Base-by-base conservation (phyloP, 2,113 vertebrate species). In the Nothocercus nigrocapillus region DNA sequence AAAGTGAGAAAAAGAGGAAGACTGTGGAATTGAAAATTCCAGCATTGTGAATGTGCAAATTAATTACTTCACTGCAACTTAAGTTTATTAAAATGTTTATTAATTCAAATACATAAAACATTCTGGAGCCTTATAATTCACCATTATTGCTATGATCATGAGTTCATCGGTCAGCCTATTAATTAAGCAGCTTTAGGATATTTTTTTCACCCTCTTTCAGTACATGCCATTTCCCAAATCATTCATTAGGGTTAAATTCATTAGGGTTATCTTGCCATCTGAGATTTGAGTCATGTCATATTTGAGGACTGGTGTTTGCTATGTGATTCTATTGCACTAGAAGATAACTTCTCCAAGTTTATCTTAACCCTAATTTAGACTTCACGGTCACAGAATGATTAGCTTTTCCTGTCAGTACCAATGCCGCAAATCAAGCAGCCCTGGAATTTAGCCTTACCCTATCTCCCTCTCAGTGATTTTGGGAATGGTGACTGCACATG, bases 291-390 rank as follows among this genome's bases (percentile, higher is more conserved):
- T 76, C 80, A 67, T 0, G 17, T 70, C 90, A 80, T 95, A 93
- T 93, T 90, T 96, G 95, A 84, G 83, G 66, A 79, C 44, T 80
- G 54, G 5, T 90, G 88, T 96, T 97, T 95, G 89, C 68, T 68
- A 1, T 85, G 93, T 38, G 90, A 85, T 63, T 85, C 79, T 86
- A 45, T 75, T 91, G 79, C 94, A 53, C 68, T 92, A 66, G 87
- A 86, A 95, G 95, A 95, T 95, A 97, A 92, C 81, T 90, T 66
- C 56, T 69, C 58, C 74, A 94, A 95, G 90, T 97, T 96, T 94
- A 97, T 93, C 93, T 93, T 96, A 96, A 96, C 95, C 90, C 88
- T 89, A 72, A 66, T 54, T 79, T 72, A 40, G 62, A 45, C 66
- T 82, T 82, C 66, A 79, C 6, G 90, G 95, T 94, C 95, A 96